phyloP scores from a whole-genome alignment of 2,888 invertebrate genomes.

The Cyclophora albipunctata region DNA sequence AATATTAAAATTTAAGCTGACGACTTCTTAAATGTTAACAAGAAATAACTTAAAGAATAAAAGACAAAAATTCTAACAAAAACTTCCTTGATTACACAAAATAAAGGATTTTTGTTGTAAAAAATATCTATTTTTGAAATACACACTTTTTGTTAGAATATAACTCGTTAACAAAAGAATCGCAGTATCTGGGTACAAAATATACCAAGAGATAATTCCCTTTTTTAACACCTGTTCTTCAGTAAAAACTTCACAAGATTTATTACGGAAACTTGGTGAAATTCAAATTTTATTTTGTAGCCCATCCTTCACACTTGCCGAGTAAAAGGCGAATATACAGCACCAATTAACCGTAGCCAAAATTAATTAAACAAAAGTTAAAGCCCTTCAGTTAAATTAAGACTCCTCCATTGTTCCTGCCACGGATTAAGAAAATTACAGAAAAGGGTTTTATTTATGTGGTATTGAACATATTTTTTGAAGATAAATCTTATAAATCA shows the following conservation, averaged over 20 bases:
- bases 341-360: conserved; percentile 23
- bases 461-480: too few relatives aligned
- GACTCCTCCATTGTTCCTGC: conserved; percentile 18
- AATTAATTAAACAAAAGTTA: conserved; percentile 30
- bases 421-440: conserved; percentile 9
- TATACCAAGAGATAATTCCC: neutral
- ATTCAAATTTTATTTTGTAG: conserved; percentile 19
- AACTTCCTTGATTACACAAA: too few relatives aligned
- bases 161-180: too few relatives aligned
- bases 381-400: conserved; percentile 29
- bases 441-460: neutral
- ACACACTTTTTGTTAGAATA: too few relatives aligned
- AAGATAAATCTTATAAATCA: too few relatives aligned
- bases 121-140: too few relatives aligned
- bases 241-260: neutral
- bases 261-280: conserved; percentile 4
- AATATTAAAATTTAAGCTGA: too few relatives aligned
- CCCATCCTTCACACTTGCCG: conserved; percentile 16
- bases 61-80: too few relatives aligned
- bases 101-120: too few relatives aligned
- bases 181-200: too few relatives aligned
- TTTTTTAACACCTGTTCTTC: neutral
- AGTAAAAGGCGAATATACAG: conserved; percentile 11
- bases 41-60: too few relatives aligned
- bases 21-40: too few relatives aligned